Base-by-base conservation (phyloP, 2,888 invertebrate genomes). In the Protodeltote pygarga region DNA sequence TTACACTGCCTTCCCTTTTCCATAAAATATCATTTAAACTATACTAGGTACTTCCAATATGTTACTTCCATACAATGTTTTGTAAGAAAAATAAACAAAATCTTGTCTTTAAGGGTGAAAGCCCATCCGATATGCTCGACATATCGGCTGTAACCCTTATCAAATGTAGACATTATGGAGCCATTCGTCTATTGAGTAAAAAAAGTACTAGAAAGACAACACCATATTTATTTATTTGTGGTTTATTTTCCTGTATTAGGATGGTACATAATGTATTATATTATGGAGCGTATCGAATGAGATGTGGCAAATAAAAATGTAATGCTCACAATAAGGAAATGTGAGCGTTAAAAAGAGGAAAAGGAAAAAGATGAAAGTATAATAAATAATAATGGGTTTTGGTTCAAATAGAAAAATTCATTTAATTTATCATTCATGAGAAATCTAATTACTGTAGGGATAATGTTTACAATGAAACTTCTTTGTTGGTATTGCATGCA, bases 61-160 rank as follows among this genome's bases (percentile, higher is more conserved):
- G 44, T 35, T 21, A 35, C 24, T 29, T 49, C 1, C 8, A 24
- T 38, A 27, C 20, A 40, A 51, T 44, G 13, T 42, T 27, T 20
- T 38, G 21, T 46, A 34, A 10, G 19, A 31, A 42, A 55, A 52
- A 65, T 46, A 75, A 69, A 72, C 67, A 78, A 75, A 72, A 74
- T 60, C 54, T 58, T 65, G 63, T 72, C 53, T 65, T 49, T 44
- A 59, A 63, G 60, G 69, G 55, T 61, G 48, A 73, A 77, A 71
- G 71, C 64, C 66, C 61, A 47, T 62, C 40, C 31, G 32, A 67
- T 67, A 55, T 40, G 41, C 39, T 59, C 59, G 73, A 76, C 74
- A 75, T 71, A 77, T 78, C 72, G 71, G 71, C 72, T 70, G 67
- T 60, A 64, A 88, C 88, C 88, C 87, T 83, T 71, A 80, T 88